These are phyloP conservation scores for Heptranchias perlo DNA, from an alignment of 2,113 vertebrate species.

Conservation along the genomic window DNA sequence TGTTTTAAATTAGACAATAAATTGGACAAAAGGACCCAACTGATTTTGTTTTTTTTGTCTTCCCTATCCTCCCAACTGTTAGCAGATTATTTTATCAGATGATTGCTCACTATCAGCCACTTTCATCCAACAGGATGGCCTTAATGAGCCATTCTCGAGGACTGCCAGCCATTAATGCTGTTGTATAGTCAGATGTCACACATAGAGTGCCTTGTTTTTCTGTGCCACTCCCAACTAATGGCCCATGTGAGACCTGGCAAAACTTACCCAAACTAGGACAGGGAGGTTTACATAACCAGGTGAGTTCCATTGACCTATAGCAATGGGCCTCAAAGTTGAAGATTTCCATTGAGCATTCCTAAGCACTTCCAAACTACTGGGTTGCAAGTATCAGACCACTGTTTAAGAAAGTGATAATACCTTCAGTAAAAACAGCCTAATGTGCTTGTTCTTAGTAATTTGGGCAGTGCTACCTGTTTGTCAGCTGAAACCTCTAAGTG, in stretches of 20 bases:
- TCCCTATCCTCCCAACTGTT: not conserved
- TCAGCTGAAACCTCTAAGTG: not conserved
- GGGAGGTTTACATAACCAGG: not conserved
- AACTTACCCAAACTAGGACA: not conserved
- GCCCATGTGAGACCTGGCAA: not conserved
- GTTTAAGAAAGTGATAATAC: no score
- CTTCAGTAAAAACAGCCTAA: not conserved
- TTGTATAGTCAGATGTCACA: not conserved
- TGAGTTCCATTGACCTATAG: not conserved
- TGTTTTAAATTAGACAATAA: no score
- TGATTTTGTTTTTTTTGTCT: not conserved
- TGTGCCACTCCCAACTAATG: not conserved
- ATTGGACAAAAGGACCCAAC: not conserved
- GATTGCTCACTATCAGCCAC: not conserved
- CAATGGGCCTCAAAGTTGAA: not conserved
- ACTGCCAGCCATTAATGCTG: not conserved
- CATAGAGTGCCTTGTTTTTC: not conserved
- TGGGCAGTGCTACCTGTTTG: not conserved
- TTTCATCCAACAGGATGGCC: not conserved
- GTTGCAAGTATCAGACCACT: no score
- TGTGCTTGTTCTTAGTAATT: not conserved
- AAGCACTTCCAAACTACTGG: not conserved
- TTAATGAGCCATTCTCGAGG: not conserved
- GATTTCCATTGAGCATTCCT: no score
- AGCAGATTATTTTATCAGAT: not conserved